phyloP scores from a whole-genome alignment of 2,888 invertebrate genomes.

The Lycocerus yunnanus region DNA sequence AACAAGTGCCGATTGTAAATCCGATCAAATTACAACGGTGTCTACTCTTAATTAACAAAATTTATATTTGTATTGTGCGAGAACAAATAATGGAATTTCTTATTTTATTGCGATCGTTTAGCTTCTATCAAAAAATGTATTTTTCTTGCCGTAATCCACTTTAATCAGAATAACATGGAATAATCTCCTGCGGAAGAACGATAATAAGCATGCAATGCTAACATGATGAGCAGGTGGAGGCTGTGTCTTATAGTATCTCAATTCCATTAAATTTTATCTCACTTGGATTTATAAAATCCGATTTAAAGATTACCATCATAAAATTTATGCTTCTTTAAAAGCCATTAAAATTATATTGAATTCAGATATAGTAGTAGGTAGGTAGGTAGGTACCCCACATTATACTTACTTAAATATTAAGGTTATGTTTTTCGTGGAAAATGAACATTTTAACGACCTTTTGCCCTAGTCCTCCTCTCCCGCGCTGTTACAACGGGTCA shows the following conservation, averaged over 20 bases:
- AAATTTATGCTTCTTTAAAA: background rate
- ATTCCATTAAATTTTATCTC: conserved; percentile 32
- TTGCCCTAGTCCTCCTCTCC: background rate
- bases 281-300: conserved; percentile 25
- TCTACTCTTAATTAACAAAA: background rate
- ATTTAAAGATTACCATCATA: conserved; percentile 7
- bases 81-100: background rate
- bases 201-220: background rate
- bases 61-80: background rate
- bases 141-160: background rate
- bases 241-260: conserved; percentile 31
- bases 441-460: background rate
- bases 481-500: background rate
- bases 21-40: background rate
- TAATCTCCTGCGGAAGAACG: background rate
- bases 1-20: background rate
- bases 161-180: background rate
- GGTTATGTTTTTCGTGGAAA: background rate
- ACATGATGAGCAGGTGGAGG: conserved; percentile 25
- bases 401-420: background rate
- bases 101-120: background rate
- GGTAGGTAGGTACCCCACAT: background rate
- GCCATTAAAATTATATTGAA: background rate
- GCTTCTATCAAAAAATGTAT: background rate
- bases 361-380: background rate